These are phyloP conservation scores for Nomada goodeniana DNA, from an alignment of 2,888 invertebrate genomes.

Conservation along the genomic window DNA sequence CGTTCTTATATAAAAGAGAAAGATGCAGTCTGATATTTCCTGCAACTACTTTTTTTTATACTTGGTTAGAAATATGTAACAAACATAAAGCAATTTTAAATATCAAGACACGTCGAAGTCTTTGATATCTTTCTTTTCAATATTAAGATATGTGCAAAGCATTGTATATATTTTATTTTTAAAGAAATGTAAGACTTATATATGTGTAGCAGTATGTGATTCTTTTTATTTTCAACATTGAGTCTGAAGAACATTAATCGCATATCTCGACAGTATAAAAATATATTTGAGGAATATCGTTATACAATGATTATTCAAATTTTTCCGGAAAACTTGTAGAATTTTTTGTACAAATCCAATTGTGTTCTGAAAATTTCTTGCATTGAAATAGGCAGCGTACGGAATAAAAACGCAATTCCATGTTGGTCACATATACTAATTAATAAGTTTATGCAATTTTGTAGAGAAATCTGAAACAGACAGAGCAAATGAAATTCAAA, in stretches of 20 bases:
- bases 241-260: neutral
- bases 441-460: conserved; percentile 75
- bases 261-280: neutral
- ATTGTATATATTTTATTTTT: neutral
- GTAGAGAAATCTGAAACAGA: conserved; percentile 74
- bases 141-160: neutral
- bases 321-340: conserved; percentile 81
- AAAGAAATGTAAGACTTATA: no score
- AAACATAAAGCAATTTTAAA: neutral
- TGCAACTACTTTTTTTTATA: no score
- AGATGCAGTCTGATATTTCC: no score
- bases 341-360: conserved; percentile 78
- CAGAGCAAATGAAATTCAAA: conserved; percentile 18
- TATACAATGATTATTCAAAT: conserved; percentile 66
- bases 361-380: conserved; percentile 79
- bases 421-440: conserved; percentile 80
- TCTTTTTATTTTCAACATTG: no score
- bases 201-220: neutral
- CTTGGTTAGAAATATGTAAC: no score
- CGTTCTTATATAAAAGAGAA: no score
- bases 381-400: conserved; percentile 75
- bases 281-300: conserved; percentile 2
- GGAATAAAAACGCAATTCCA: conserved; percentile 75
- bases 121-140: neutral
- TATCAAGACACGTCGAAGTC: neutral